Conservation (phyloP, 2,113 vertebrate species). For the Polyodon spathula region DNA sequence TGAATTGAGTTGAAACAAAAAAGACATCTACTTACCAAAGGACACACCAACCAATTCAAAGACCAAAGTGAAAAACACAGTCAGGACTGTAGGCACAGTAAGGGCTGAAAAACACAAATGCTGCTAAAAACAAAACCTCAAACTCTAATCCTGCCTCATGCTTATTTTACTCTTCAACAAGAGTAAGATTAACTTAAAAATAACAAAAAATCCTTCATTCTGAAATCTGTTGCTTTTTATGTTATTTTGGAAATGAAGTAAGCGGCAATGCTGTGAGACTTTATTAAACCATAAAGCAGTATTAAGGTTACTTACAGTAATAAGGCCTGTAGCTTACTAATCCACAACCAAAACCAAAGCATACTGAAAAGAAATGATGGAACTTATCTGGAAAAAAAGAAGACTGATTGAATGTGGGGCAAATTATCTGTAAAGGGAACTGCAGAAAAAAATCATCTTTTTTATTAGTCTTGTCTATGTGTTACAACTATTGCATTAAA, state of each 20-base stretch:
- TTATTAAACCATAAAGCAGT: too few species aligned
- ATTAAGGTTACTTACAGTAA: constrained; percentile 1
- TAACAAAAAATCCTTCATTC: too few species aligned
- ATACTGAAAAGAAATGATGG: background rate
- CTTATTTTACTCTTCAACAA: too few species aligned
- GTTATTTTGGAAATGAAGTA: too few species aligned
- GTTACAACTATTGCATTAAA: background rate
- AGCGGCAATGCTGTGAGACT: too few species aligned
- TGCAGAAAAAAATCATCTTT: background rate
- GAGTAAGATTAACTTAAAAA: too few species aligned
- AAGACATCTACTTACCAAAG: background rate
- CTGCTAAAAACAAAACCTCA: background rate
- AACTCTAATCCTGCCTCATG: background rate
- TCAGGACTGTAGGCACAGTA: background rate
- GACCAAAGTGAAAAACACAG: background rate
- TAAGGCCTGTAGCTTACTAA: background rate
- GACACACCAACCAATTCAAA: background rate
- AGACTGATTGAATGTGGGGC: background rate
- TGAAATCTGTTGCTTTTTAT: too few species aligned
- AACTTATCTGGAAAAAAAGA: constrained; percentile 1
- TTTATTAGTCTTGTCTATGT: background rate
- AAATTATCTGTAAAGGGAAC: background rate
- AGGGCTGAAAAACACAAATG: background rate
- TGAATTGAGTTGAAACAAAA: too few species aligned
- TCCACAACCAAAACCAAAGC: background rate